A percentile compares a stretch with the other conserved stretches of the same genome.
Evolutionary conservation across 2,888 invertebrate species (phyloP).

Genomic region (Protonemura montana): DNA sequence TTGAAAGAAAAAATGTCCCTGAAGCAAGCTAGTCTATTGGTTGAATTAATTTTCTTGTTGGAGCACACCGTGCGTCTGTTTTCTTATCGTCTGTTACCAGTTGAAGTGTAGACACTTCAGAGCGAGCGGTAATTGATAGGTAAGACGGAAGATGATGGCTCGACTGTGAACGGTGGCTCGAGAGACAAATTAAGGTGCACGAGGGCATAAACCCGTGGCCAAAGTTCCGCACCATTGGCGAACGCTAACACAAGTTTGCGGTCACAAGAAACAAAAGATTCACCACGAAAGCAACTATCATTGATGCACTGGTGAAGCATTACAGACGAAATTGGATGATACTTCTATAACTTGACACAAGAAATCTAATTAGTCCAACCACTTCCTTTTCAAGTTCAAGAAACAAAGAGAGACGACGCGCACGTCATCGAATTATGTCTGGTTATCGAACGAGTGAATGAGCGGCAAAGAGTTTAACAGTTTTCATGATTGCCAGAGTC

Average conservation of each 20-base stretch:
- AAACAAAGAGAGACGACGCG: background rate
- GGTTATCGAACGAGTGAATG: background rate
- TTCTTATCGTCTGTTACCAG: too few relatives aligned
- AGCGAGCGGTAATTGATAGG: background rate
- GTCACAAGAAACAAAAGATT: slow-evolving; percentile 29
- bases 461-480: background rate
- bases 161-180: background rate
- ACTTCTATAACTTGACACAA: slow-evolving; percentile 19
- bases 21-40: too few relatives aligned
- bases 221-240: slow-evolving; percentile 28
- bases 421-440: background rate
- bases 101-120: too few relatives aligned
- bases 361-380: slow-evolving; percentile 31
- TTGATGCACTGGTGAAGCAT: slow-evolving; percentile 25
- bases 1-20: too few relatives aligned
- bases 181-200: slow-evolving; percentile 22
- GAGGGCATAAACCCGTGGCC: slow-evolving; percentile 20
- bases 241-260: slow-evolving; percentile 28
- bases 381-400: slow-evolving; percentile 23
- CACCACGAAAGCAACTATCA: background rate
- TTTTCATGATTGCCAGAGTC: background rate
- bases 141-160: background rate
- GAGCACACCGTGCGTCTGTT: too few relatives aligned
- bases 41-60: too few relatives aligned
- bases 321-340: slow-evolving; percentile 30